These are phyloP conservation scores for Holcopasites calliopsidis DNA, from an alignment of 1,140 invertebrate genomes.

Conservation along the genomic window DNA sequence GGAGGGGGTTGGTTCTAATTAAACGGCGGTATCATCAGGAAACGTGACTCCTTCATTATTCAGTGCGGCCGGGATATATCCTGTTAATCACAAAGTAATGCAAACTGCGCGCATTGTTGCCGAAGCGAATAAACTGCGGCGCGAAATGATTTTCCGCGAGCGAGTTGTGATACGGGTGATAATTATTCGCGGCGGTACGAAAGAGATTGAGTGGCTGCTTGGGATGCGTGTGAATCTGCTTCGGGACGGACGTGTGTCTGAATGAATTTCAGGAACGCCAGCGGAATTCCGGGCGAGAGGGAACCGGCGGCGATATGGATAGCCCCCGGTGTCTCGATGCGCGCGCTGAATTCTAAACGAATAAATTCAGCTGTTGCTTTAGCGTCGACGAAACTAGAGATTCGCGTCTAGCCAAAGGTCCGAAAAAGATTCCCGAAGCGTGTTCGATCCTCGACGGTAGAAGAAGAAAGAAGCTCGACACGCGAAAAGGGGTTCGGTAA, in stretches of 20 bases:
- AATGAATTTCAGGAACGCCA: conserved; percentile 11
- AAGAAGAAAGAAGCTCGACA: too few species aligned
- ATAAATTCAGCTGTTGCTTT: background rate
- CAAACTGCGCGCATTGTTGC: background rate
- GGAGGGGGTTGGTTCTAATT: conserved; percentile 2
- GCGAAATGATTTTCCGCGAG: background rate
- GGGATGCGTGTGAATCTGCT: conserved; percentile 23
- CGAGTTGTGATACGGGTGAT: background rate
- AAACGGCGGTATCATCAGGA: background rate
- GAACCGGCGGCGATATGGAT: background rate
- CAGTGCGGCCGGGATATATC: background rate
- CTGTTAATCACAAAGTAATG: background rate
- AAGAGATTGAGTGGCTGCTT: conserved; percentile 34
- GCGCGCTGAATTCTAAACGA: background rate
- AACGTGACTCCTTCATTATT: conserved; percentile 3
- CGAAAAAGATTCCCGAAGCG: too few species aligned
- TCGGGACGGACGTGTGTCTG: background rate
- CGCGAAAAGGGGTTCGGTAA: too few species aligned
- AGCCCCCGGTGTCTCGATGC: background rate
- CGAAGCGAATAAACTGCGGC: background rate
- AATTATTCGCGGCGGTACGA: background rate
- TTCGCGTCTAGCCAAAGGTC: too few species aligned
- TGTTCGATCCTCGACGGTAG: too few species aligned
- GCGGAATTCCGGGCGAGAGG: background rate
- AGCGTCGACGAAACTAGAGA: too few species aligned